Conservation (phyloP, 2,113 vertebrate species). For the Eira barbara region DNA sequence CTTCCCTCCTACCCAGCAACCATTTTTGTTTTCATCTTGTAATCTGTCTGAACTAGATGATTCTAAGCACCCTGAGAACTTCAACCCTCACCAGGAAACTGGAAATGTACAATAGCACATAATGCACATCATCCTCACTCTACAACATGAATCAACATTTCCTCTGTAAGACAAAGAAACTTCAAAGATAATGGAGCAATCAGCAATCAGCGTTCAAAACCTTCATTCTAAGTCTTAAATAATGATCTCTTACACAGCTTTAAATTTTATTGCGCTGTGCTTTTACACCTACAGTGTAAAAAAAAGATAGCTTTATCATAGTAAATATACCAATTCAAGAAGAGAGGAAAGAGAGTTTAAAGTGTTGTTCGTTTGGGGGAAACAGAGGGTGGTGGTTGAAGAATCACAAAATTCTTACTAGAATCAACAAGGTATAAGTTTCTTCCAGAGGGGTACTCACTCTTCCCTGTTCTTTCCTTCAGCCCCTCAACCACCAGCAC, state of each 20-base stretch:
- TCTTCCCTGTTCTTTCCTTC: not conserved
- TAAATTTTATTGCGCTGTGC: not conserved
- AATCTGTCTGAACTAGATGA: not conserved
- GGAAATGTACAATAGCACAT: not conserved
- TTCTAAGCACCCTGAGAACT: not conserved
- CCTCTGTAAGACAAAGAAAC: conserved; percentile 31
- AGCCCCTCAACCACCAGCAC: not conserved
- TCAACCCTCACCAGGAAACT: not conserved
- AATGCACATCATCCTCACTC: not conserved
- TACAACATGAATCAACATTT: not conserved
- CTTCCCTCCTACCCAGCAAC: not conserved
- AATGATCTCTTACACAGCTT: not conserved
- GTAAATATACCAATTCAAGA: not conserved
- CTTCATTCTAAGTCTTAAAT: not conserved
- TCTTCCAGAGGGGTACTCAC: not conserved
- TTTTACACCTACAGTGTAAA: not conserved
- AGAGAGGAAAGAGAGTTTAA: not conserved
- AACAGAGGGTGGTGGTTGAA: not conserved
- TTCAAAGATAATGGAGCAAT: not conserved
- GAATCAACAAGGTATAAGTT: conserved; percentile 21
- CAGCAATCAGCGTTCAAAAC: not conserved
- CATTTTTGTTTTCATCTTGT: not conserved
- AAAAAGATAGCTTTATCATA: not conserved
- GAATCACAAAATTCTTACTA: not conserved
- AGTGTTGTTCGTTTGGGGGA: not conserved